These are phyloP conservation scores for Ceratina japonica DNA, from an alignment of 1,140 invertebrate species.

Conservation along the genomic window DNA sequence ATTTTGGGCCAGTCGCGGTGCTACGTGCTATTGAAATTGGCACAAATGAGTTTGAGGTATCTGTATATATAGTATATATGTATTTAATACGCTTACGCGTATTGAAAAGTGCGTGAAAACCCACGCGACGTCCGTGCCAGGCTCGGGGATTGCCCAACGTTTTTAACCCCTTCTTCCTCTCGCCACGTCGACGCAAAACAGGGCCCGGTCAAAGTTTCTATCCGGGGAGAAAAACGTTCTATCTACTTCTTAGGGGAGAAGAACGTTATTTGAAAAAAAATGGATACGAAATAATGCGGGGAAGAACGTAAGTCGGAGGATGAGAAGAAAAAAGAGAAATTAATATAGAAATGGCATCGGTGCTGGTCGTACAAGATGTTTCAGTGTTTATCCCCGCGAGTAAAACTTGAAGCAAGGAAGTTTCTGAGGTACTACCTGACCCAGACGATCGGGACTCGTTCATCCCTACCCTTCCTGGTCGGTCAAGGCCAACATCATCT, in stretches of 20 bases:
- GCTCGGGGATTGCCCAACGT: too few species aligned
- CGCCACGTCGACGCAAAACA: not conserved
- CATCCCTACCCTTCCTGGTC: conserved; percentile 68
- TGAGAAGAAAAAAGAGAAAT: not conserved
- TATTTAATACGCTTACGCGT: not conserved
- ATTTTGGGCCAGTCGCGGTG: too few species aligned
- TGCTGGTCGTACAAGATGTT: conserved; percentile 35
- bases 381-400: conserved; percentile 47
- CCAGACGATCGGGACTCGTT: conserved; percentile 66
- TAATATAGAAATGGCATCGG: not conserved
- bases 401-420: conserved; percentile 62
- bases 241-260: too few species aligned
- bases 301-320: not conserved
- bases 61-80: too few species aligned
- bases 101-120: not conserved
- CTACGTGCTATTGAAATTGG: too few species aligned
- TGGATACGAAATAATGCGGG: too few species aligned
- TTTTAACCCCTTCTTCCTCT: not conserved
- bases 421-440: conserved; percentile 59
- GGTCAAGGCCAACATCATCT: conserved; percentile 73
- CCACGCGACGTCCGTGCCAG: conserved; percentile 2
- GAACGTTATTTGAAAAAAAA: too few species aligned
- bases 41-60: too few species aligned
- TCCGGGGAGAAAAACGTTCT: too few species aligned
- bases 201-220: too few species aligned